These are phyloP conservation scores for Diaprepes abbreviatus DNA, from an alignment of 2,888 invertebrate species.

Conservation along the genomic window DNA sequence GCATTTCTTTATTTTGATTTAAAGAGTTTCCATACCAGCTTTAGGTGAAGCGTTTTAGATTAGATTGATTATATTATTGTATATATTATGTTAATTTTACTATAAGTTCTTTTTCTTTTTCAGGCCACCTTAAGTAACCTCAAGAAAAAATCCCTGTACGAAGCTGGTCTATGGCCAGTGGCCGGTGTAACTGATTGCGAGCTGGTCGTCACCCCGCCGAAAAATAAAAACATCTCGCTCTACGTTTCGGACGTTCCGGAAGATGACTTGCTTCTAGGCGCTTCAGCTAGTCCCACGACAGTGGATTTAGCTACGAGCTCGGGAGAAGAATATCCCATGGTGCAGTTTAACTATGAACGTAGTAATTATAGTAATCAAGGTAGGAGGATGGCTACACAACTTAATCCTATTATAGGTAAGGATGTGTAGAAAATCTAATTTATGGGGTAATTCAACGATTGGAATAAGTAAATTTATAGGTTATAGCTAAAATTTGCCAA, in stretches of 20 bases:
- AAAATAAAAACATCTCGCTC: conserved; percentile 56
- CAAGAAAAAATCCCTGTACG: conserved; percentile 67
- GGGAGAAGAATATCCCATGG: conserved; percentile 13
- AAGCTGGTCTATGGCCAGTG: conserved; percentile 60
- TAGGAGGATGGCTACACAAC: conserved; percentile 36
- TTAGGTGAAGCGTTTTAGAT: no score
- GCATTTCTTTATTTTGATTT: no score
- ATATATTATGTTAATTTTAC: no score
- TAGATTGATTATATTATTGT: no score
- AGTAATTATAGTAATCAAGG: conserved; percentile 18
- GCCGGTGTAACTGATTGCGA: conserved; percentile 25
- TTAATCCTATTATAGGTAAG: conserved; percentile 42
- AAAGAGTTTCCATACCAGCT: no score
- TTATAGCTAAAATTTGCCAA: no score
- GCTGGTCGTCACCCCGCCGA: conserved; percentile 31
- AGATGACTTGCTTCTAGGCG: conserved; percentile 67
- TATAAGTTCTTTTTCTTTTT: no score
- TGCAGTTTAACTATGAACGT: conserved; percentile 7
- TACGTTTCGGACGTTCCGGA: conserved; percentile 57
- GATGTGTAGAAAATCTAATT: no score
- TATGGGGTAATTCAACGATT: no score
- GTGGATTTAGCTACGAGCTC: conserved; percentile 51
- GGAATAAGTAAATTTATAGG: no score
- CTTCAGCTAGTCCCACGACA: conserved; percentile 67
- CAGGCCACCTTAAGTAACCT: conserved; percentile 67